Percentiles rank a stretch among this genome's conserved stretches.
Evolutionary conservation across 2,888 invertebrate species (phyloP).

Genomic region (Drosophila percnosoma): DNA sequence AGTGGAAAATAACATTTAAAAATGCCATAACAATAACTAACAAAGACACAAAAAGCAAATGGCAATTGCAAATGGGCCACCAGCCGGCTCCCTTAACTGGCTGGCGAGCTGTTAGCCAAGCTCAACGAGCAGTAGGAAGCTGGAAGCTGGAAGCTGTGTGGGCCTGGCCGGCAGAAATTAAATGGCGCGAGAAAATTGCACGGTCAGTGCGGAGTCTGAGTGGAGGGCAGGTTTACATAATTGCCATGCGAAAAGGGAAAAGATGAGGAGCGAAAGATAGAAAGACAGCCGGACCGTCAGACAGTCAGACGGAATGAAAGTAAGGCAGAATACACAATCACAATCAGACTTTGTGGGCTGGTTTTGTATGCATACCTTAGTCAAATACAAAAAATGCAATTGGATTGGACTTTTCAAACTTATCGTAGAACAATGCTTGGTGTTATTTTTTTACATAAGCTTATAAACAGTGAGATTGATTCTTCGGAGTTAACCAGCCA

Average conservation of each 20-base stretch:
- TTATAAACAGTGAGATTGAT: too few species aligned
- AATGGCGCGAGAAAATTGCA: constrained; percentile 82
- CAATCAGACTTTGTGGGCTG: constrained; percentile 20
- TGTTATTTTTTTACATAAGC: too few species aligned
- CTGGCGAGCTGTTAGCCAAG: constrained; percentile 15
- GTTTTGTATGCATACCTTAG: constrained; percentile 15
- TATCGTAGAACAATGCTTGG: too few species aligned
- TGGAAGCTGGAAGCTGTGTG: constrained; percentile 11
- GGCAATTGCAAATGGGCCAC: constrained; percentile 66
- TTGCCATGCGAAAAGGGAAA: constrained; percentile 58
- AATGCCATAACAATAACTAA: constrained; percentile 81
- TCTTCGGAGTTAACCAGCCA: too few species aligned
- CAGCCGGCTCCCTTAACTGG: constrained; percentile 45
- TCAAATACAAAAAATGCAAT: neutral
- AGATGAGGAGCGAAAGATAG: constrained; percentile 31
- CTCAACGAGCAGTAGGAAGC: constrained; percentile 16
- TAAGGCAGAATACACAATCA: constrained; percentile 17
- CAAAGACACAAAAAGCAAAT: constrained; percentile 81
- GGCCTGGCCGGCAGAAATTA: constrained; percentile 73
- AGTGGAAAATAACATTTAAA: constrained; percentile 82
- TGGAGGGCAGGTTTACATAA: constrained; percentile 73
- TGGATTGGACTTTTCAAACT: neutral
- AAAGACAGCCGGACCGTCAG: neutral
- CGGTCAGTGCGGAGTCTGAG: constrained; percentile 62
- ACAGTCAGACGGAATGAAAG: constrained; percentile 3